Base-by-base conservation (phyloP, 1,140 invertebrate genomes). In the Mya arenaria region DNA sequence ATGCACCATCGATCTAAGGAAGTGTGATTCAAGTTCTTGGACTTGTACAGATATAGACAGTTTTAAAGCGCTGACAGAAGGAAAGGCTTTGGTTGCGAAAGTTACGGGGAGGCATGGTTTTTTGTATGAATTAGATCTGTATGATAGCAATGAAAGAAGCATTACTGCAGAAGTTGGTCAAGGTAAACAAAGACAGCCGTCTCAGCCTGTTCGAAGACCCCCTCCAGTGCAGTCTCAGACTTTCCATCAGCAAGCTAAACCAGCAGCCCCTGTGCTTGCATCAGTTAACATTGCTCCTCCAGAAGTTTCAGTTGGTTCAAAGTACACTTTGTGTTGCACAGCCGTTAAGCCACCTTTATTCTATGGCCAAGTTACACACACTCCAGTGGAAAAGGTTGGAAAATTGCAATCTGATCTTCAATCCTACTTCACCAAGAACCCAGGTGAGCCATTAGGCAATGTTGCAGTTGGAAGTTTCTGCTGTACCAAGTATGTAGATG, bases 401-500 rank as follows among this genome's bases (percentile, higher is more conserved):
- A 71, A 82, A 28, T 52, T 87, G 1, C 86, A 87, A 62, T 48
- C 58, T 17, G 74, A 82, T 39, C 39, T 87, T 28, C 73, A 81
- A 39, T 52, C 39, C 48, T 82, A 48, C 30, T 87, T 85, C 68
- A 82, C 84, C 28, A 75, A 66, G 30, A 62, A 41, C 28, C 28
- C 39, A 74, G 44, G 78, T 73, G 19, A 72, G 28, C 15, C 30
- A 41, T 75, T 78, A 44, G 37, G 32, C 37, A 71, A 36, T n/a
- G 25, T 37, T 30, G 65, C 44, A 17, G 44, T 83, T 23, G 86
- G 86, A 55, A 84, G 63, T 25, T 73, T 73, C 15, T 89, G 88
- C 78, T 93, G 95, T 37, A 96, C 96, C 0, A 93, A 95, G 75
- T 97, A 95, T 87, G 94, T 94, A 0, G 96, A 97, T 88, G 94